Evolutionary conservation across 2,113 vertebrate species (phyloP), one percentile per base, ranked within the genome.

Genomic region (Lepus europaeus): DNA sequence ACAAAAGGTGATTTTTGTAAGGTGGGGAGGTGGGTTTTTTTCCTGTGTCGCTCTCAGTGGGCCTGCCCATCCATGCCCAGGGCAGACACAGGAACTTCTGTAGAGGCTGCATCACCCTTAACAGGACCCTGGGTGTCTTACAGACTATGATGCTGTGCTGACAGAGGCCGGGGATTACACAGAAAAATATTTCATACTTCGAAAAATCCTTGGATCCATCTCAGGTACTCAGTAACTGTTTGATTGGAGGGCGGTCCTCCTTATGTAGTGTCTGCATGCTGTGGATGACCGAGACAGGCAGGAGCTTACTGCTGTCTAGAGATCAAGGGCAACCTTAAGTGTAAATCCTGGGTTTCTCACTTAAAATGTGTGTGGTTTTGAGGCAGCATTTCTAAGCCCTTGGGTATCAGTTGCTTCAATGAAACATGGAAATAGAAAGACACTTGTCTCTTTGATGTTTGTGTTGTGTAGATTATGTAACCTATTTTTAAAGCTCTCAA

Each of bases 81-180:
- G 45, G 17, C 59, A 56, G 45, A 45, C 7, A 17, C 25, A 73
- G 74, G 73, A 14, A 36, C 68, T 14, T 59, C 12, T n/a, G 3
- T 29, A 25, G 31, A 36, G 87, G 25, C 4, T 6, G 14, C 1
- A 13, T 79, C 5, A 36, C 72, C 4, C 4, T 0, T 56, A 49
- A 94, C 20, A 23, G 20, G 8, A 27, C 79, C 56, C 96, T 3
- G 45, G 56, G 3, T 96, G 31, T 98, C 89, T 98, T 97, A 36
- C 97, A 99, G 99, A 99, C 98, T 99, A 99, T 0, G 99, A 99
- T 0, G 99, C 99, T 9, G 98, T 99, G 76, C 95, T 99, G 96
- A 98, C 99, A 14, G 99, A 99, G 97, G 98, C 99, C 11, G 99
- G 99, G 25, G 99, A 99, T 81, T 99, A 99, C 88, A 99, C 99